phyloP scores from a whole-genome alignment of 2,113 vertebrate species.

The Xiphophorus maculatus region DNA sequence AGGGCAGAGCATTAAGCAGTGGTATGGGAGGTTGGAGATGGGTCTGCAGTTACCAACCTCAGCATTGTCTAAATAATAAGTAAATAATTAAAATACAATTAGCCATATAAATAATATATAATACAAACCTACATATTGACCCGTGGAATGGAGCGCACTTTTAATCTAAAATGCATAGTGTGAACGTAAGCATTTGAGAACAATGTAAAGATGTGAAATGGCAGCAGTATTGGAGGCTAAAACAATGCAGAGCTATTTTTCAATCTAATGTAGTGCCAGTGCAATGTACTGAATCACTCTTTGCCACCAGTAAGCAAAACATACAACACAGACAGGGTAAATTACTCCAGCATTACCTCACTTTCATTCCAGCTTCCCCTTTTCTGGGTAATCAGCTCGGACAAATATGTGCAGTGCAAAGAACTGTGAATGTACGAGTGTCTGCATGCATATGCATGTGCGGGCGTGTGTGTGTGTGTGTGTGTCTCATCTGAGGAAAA shows the following conservation, averaged over 20 bases:
- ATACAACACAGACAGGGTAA: constrained; percentile 20
- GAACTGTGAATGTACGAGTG: constrained; percentile 32
- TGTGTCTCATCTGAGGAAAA: constrained; percentile 35
- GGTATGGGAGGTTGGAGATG: neutral
- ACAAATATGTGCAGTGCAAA: constrained; percentile 62
- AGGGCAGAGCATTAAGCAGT: no score
- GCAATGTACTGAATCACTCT: constrained; percentile 40
- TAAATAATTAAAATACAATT: neutral
- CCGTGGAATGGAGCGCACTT: neutral
- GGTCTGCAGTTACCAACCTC: neutral
- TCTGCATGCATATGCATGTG: neutral
- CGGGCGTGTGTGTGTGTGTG: neutral
- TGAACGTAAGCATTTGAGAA: constrained; percentile 8
- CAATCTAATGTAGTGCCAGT: constrained; percentile 25
- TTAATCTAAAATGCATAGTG: neutral
- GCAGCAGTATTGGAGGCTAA: constrained; percentile 13
- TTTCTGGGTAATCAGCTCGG: constrained; percentile 63
- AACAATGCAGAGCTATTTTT: constrained; percentile 27
- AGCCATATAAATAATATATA: neutral
- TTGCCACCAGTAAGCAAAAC: constrained; percentile 38
- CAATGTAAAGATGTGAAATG: constrained; percentile 34
- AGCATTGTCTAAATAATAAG: neutral
- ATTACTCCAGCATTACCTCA: constrained; percentile 58
- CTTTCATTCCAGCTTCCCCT: constrained; percentile 43
- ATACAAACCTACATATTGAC: neutral